A percentile compares a stretch with the other conserved stretches of the same genome.
Evolutionary conservation across 2,797 vertebrate species (phyloP).

Genomic region (Ataeniobius toweri): DNA sequence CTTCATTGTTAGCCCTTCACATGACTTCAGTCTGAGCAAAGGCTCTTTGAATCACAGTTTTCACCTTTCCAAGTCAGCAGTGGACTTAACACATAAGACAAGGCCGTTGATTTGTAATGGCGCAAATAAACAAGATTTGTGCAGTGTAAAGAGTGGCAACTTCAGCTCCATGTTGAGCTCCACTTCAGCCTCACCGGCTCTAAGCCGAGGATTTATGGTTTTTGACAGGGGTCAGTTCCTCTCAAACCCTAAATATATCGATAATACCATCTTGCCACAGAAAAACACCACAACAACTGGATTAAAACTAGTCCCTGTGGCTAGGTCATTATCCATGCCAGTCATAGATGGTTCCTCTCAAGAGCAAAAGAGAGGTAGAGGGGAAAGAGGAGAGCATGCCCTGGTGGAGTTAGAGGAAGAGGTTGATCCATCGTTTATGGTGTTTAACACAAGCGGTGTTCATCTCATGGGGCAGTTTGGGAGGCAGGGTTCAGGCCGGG

Average conservation of each 20-base stretch:
- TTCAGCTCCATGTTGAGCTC: conserved; percentile 36
- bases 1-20: conserved; percentile 79
- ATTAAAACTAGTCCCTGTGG: conserved; percentile 45
- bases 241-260: conserved; percentile 33
- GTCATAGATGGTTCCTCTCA: conserved; percentile 70
- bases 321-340: conserved; percentile 79
- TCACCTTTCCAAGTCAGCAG: conserved; percentile 75
- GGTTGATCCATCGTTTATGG: conserved; percentile 29
- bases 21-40: conserved; percentile 55
- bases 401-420: conserved; percentile 71
- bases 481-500: conserved; percentile 83
- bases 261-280: conserved; percentile 28
- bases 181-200: conserved; percentile 30
- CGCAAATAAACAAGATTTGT: conserved; percentile 53
- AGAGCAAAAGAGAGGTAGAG: conserved; percentile 50
- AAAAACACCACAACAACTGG: conserved; percentile 18
- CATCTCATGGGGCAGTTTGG: conserved; percentile 79
- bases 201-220: conserved; percentile 15
- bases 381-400: conserved; percentile 51
- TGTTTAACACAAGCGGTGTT: conserved; percentile 42
- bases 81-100: conserved; percentile 72
- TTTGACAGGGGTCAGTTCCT: conserved; percentile 35
- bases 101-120: conserved; percentile 56
- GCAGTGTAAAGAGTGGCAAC: conserved; percentile 49
- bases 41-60: conserved; percentile 60